These are phyloP conservation scores for Ceramica pisi DNA, from an alignment of 2,888 invertebrate genomes.

Conservation along the genomic window DNA sequence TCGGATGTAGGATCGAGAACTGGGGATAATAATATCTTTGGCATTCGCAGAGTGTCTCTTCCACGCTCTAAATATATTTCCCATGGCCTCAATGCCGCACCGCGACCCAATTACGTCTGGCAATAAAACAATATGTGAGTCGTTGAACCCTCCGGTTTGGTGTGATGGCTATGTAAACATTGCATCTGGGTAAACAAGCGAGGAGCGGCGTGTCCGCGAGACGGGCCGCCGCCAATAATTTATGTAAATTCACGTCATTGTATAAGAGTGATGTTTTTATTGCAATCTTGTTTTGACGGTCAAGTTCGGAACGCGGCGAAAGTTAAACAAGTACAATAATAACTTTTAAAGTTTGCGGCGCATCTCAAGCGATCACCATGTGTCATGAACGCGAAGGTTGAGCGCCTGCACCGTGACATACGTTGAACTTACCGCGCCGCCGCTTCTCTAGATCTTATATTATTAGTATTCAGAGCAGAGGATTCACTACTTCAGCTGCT, in stretches of 20 bases:
- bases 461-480: slow-evolving; percentile 18
- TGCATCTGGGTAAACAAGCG: slow-evolving; percentile 83
- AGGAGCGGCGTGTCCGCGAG: slow-evolving; percentile 68
- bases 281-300: slow-evolving; percentile 88
- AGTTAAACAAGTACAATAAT: slow-evolving; percentile 82
- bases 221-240: slow-evolving; percentile 88
- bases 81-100: slow-evolving; percentile 81
- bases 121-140: slow-evolving; percentile 89
- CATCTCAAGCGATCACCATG: slow-evolving; percentile 39
- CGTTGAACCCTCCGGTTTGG: slow-evolving; percentile 86
- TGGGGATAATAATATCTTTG: slow-evolving; percentile 68
- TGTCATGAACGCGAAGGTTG: slow-evolving; percentile 38
- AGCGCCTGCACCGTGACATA: slow-evolving; percentile 26
- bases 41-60: slow-evolving; percentile 72
- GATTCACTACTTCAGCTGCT: slow-evolving; percentile 8
- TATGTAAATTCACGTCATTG: slow-evolving; percentile 90
- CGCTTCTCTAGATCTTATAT: slow-evolving; percentile 20
- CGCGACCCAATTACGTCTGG: slow-evolving; percentile 88
- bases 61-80: slow-evolving; percentile 78
- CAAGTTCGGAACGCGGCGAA: slow-evolving; percentile 86
- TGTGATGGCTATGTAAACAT: slow-evolving; percentile 85
- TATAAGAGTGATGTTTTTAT: slow-evolving; percentile 88
- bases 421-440: slow-evolving; percentile 22
- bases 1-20: slow-evolving; percentile 63
- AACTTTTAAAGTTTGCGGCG: slow-evolving; percentile 63